Percentiles rank a stretch among this genome's conserved stretches.
phyloP scores from a whole-genome alignment of 2,888 invertebrate species.

The Chloromyia formosa region DNA sequence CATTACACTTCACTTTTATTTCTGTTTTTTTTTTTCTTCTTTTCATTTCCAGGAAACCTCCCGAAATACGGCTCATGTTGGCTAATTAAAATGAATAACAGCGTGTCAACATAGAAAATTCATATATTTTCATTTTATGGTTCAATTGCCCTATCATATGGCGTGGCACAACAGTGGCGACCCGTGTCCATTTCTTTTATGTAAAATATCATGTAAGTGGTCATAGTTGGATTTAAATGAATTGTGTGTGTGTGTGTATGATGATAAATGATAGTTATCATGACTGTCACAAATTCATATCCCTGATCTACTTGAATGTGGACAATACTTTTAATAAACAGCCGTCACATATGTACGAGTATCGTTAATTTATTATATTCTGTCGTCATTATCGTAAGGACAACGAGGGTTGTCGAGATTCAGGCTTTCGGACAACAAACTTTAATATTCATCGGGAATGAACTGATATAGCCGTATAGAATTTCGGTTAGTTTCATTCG shows the following conservation, averaged over 20 bases:
- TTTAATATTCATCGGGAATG: too few relatives aligned
- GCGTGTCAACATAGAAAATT: background rate
- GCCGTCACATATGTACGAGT: background rate
- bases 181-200: conserved; percentile 1
- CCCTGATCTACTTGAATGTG: background rate
- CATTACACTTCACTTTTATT: too few relatives aligned
- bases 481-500: too few relatives aligned
- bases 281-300: conserved; percentile 7
- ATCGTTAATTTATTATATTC: too few relatives aligned
- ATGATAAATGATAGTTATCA: conserved; percentile 1
- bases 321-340: conserved; percentile 1
- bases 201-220: background rate
- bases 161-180: background rate
- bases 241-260: background rate
- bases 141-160: background rate
- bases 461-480: too few relatives aligned
- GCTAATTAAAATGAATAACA: conserved; percentile 7
- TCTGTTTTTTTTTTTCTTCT: too few relatives aligned
- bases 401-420: too few relatives aligned
- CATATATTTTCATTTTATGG: background rate
- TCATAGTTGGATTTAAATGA: conserved; percentile 2
- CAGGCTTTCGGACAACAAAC: too few relatives aligned
- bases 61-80: background rate
- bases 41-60: too few relatives aligned
- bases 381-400: too few relatives aligned